Evolutionary conservation across 2,113 vertebrate genomes (phyloP).

Genomic region (Coptodon rendalli): DNA sequence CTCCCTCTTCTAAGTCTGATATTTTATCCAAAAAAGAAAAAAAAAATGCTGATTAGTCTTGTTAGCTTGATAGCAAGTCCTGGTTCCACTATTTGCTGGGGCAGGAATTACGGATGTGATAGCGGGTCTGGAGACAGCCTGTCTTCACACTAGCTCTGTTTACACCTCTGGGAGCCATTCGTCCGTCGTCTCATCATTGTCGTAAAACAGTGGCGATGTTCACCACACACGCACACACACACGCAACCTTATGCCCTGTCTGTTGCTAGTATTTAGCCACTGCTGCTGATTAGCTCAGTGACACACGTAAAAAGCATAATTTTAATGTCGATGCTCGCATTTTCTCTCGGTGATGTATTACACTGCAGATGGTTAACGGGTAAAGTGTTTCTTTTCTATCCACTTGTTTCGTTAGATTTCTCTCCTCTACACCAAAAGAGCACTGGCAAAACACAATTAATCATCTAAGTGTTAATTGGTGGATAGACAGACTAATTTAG

Average conservation of each 20-base stretch:
- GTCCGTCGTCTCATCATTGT: constrained; percentile 52
- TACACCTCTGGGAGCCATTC: constrained; percentile 68
- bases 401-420: neutral
- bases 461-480: constrained; percentile 66
- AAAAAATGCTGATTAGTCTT: constrained; percentile 41
- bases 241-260: neutral
- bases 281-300: neutral
- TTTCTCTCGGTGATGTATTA: neutral
- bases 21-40: constrained; percentile 4
- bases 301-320: neutral
- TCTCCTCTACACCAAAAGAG: neutral
- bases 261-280: neutral
- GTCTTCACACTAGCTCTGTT: constrained; percentile 68
- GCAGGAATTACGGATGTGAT: constrained; percentile 53
- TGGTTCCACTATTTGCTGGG: constrained; percentile 11
- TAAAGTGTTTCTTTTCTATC: neutral
- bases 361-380: neutral
- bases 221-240: neutral
- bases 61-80: constrained; percentile 30
- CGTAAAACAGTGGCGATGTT: constrained; percentile 38
- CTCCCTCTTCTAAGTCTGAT: constrained; percentile 21
- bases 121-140: constrained; percentile 61
- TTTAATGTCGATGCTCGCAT: neutral
- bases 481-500: constrained; percentile 64
- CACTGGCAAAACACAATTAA: constrained; percentile 53